Base-by-base conservation (phyloP, 2,888 invertebrate genomes). In the Phaonia tiefii region DNA sequence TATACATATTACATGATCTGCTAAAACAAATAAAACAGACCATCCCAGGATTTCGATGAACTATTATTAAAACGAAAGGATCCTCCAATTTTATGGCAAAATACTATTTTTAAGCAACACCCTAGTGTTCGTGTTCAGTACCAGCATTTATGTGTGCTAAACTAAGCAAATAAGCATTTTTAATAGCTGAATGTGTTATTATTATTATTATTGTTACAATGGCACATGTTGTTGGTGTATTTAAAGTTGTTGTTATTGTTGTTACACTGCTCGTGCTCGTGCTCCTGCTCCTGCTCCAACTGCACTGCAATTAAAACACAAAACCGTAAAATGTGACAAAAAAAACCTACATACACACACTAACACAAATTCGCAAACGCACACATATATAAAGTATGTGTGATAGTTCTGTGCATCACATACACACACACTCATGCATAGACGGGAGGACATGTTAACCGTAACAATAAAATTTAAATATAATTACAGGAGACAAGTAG, bases 401-500 rank as follows among this genome's bases (percentile, higher is more conserved):
- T n/a, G 3, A 8, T 31, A 3, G 4, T 31, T 31, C 31, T 31
- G 31, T 31, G 31, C 4, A 31, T 31, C 31, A 5, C 44, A 46
- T n/a, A 60, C 15, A 49, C 15, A 39, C 17, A 51, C 51, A 73
- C 37, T 20, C 10, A 37, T 17, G 60, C 66, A 5, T 31, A 60
- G 44, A 66, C 31, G 7, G n/a, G 8, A 51, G 7, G 2, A 51
- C 49, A 17, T 15, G 13, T 51, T 17, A 13, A 17, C 8, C 73
- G 72, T 78, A 84, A 74, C 83, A 84, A 84, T 79, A 76, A 83
- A 85, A 81, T 81, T 75, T 78, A 49, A 84, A 83, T 83, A 85
- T 87, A 87, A 87, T 86, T 86, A 84, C 82, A 76, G 79, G 79
- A 82, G 75, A 83, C 77, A 81, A 78, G 71, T 75, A 65, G 49